Percentiles rank a stretch among this genome's conserved stretches.
Evolutionary conservation across 2,113 vertebrate genomes (phyloP).

Genomic region (Gobiocypris rarus): DNA sequence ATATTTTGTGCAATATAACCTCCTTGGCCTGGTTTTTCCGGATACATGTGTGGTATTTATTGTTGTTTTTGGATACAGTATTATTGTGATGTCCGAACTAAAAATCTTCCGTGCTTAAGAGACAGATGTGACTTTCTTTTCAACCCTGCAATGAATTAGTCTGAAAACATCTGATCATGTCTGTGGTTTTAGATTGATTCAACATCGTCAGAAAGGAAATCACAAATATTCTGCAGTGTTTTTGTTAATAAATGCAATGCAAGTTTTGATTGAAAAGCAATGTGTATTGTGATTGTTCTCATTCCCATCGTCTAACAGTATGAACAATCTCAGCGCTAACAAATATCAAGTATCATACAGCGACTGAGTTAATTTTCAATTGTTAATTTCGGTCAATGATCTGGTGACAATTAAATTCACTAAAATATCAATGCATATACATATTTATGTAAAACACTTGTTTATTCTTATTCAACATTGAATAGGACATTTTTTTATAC

Average conservation of each 20-base stretch:
- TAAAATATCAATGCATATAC: neutral
- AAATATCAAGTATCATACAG: neutral
- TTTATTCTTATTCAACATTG: neutral
- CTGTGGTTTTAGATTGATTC: neutral
- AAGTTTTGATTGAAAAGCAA: conserved; percentile 16
- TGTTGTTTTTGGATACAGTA: conserved; percentile 12
- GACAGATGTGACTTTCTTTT: neutral
- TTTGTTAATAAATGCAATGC: neutral
- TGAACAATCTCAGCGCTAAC: too few species aligned
- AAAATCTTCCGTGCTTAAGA: conserved; percentile 2
- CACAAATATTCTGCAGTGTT: conserved; percentile 21
- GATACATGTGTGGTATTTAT: conserved; percentile 49
- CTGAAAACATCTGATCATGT: neutral
- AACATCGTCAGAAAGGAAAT: neutral
- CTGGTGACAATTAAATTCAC: neutral
- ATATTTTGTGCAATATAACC: conserved; percentile 57
- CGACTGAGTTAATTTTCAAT: neutral
- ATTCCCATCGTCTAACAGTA: too few species aligned
- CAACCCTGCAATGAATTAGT: neutral
- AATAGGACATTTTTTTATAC: too few species aligned
- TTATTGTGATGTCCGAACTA: conserved; percentile 1
- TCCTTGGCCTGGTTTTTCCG: conserved; percentile 13
- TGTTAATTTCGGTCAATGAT: neutral
- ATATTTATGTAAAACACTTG: neutral
- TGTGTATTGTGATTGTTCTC: conserved; percentile 3